Evolutionary conservation across 2,888 invertebrate species (phyloP), one percentile per base, ranked within the genome.

Genomic region (Oscheius sp.): DNA sequence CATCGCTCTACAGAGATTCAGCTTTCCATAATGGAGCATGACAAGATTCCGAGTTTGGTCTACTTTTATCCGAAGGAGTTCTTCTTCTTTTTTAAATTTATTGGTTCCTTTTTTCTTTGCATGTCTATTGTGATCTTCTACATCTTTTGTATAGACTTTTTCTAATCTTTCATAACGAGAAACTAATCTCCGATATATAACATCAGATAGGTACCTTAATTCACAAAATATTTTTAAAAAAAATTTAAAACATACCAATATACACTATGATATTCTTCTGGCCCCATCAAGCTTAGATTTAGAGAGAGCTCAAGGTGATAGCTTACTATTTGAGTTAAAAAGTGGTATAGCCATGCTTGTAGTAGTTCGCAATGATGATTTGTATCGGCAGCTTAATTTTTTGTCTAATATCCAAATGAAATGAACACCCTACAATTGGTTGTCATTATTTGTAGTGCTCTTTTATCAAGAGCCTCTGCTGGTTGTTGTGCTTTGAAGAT

Each of bases 241-340:
- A 23, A 42, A 42, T 42, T 25, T 3, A 34, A 48, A n/a, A 50
- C 64, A 63, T 45, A 92, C 95, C 95, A 95, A 88, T 92, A 97
- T 80, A 96, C 93, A 87, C 95, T 96, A 83, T 95, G 92, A 88
- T 93, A 96, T 89, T 98, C 97, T 87, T 96, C 96, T 27, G 93
- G 92, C 70, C 95, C 94, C 88, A 96, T 97, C 34, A 98, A 89
- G 88, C 97, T 96, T 65, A 97, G 90, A 87, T 96, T 96, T 83
- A 98, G 93, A 0, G 96, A 96, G 25, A 95, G 92, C 80, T 96
- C 90, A 39, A 96, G 90, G 88, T 95, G 96, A 86, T 94, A 92
- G 82, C 95, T 92, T 94, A 96, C 96, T 34, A 94, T 92, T 50
- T 92, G 89, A 34, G 55, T 34, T 17, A 55, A n/a, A 20, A 55